phyloP scores from a whole-genome alignment of 30 jellyfish, hydroid and myxozoan genomes.

The Rhopilema esculentum region DNA sequence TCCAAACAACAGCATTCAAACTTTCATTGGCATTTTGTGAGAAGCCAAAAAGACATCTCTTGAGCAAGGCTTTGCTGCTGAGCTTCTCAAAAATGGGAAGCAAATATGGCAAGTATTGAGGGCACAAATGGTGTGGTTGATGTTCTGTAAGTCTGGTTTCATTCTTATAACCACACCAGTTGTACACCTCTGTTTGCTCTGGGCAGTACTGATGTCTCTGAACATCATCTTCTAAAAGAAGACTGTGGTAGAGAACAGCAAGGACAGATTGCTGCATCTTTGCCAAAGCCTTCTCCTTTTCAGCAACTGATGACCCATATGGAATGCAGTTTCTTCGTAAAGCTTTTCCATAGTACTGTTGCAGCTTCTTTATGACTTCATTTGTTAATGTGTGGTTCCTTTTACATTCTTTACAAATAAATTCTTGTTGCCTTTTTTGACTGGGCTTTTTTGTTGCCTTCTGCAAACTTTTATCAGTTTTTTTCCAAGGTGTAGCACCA shows the following conservation, averaged over 20 bases:
- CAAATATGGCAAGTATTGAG: conserved; percentile 4
- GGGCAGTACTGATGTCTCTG: conserved; percentile 44
- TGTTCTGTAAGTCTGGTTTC: conserved; percentile 1
- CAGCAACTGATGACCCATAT: conserved; percentile 23
- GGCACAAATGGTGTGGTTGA: conserved; percentile 8
- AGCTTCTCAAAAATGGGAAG: conserved; percentile 16
- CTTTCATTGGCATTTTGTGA: conserved; percentile 20
- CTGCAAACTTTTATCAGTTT: conserved; percentile 3
- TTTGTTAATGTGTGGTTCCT: conserved; percentile 30
- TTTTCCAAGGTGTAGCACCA: conserved; percentile 40
- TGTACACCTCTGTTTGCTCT: conserved; percentile 35
- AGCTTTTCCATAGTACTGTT: conserved; percentile 44
- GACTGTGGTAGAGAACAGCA: conserved; percentile 34
- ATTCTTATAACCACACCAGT: conserved; percentile 49
- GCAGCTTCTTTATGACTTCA: conserved; percentile 35
- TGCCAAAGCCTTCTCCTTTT: conserved; percentile 1
- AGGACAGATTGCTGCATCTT: conserved; percentile 21
- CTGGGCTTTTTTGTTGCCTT: conserved; percentile 3
- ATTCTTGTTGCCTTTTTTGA: background rate
- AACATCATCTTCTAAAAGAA: background rate
- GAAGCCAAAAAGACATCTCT: conserved; percentile 8
- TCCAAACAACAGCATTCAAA: conserved; percentile 22
- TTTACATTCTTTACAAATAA: conserved; percentile 19
- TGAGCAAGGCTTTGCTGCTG: conserved; percentile 7
- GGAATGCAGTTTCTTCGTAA: conserved; percentile 19